phyloP scores from a whole-genome alignment of 2,797 vertebrate genomes.

The Cuculus canorus region DNA sequence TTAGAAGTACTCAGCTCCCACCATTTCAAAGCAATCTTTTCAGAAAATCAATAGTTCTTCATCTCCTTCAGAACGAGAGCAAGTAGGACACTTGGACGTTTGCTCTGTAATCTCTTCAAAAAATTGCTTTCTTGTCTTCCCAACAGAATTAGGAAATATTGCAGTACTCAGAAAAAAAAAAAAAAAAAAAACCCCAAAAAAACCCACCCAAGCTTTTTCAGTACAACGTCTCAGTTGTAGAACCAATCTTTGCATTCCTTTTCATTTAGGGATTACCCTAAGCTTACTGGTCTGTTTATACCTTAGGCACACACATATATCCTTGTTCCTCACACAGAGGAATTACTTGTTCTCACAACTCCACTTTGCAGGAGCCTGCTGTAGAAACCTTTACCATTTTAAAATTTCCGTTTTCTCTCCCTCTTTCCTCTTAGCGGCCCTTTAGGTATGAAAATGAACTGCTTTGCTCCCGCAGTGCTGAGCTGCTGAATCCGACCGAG shows the following conservation, averaged over 20 bases:
- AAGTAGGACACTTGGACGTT: slow-evolving; percentile 66
- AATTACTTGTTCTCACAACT: slow-evolving; percentile 26
- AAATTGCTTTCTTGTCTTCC: slow-evolving; percentile 71
- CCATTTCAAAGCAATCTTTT: slow-evolving; percentile 72
- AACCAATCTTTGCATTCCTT: slow-evolving; percentile 20
- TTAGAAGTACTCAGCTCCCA: slow-evolving; percentile 59
- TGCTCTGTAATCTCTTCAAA: slow-evolving; percentile 70
- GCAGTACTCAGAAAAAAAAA: background rate
- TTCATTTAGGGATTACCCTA: slow-evolving; percentile 53
- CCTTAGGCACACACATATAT: slow-evolving; percentile 16
- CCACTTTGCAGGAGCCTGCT: background rate
- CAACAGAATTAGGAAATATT: slow-evolving; percentile 68
- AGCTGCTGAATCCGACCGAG: background rate
- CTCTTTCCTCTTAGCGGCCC: background rate
- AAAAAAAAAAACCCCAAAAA: too few relatives aligned
- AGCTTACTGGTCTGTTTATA: slow-evolving; percentile 19
- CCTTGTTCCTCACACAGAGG: background rate
- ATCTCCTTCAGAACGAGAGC: slow-evolving; percentile 68
- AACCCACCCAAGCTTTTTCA: background rate
- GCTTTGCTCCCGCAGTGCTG: background rate
- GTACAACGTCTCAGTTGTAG: background rate
- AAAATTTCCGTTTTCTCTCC: background rate
- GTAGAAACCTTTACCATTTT: background rate
- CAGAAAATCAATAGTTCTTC: slow-evolving; percentile 73
- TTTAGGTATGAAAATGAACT: background rate